Conservation (phyloP, 2,888 invertebrate genomes). For the Laspeyria flexula region DNA sequence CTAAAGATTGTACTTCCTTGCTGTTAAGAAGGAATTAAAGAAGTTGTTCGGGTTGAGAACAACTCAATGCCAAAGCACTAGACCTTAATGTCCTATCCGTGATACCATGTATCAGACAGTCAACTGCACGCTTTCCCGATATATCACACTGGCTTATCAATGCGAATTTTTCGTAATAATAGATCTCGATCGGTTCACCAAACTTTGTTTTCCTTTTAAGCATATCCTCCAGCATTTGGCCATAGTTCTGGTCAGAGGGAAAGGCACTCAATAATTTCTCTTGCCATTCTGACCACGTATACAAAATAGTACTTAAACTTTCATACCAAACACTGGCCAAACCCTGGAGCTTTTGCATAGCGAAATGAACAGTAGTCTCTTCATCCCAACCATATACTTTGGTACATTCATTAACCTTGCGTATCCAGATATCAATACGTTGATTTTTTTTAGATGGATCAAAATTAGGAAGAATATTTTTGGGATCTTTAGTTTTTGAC, state of each 20-base stretch:
- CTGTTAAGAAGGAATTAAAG: background rate
- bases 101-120: constrained; percentile 27
- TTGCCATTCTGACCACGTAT: constrained; percentile 37
- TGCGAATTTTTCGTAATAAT: constrained; percentile 23
- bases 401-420: constrained; percentile 28
- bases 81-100: constrained; percentile 20
- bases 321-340: constrained; percentile 28
- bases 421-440: constrained; percentile 15
- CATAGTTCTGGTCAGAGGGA: constrained; percentile 24
- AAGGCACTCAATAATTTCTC: constrained; percentile 26
- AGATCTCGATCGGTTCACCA: constrained; percentile 16
- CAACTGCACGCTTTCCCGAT: constrained; percentile 18
- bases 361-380: constrained; percentile 23
- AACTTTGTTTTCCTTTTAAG: constrained; percentile 13
- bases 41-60: constrained; percentile 2
- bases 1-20: background rate
- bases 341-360: constrained; percentile 40
- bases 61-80: constrained; percentile 7
- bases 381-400: constrained; percentile 33
- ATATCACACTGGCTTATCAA: constrained; percentile 25
- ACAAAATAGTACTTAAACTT: constrained; percentile 19
- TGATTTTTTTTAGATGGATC: constrained; percentile 2
- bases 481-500: background rate
- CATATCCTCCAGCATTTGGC: constrained; percentile 30
- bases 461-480: background rate